Evolutionary conservation across 2,797 vertebrate species (phyloP).

Genomic region (Pantherophis alleghaniensis): DNA sequence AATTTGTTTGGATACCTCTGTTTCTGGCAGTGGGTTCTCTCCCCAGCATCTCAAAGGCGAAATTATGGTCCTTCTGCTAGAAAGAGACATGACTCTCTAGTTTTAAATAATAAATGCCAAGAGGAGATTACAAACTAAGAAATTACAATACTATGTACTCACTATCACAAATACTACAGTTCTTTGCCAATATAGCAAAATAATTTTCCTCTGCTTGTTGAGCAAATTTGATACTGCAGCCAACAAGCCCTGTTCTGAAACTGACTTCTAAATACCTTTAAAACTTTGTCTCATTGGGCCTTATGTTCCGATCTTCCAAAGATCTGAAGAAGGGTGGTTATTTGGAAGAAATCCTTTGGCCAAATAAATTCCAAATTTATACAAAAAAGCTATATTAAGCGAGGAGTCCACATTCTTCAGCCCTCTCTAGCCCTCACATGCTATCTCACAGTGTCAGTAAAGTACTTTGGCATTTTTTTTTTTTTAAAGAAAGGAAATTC

Average conservation of each 20-base stretch:
- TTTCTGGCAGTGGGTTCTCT: not conserved
- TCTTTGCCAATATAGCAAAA: not conserved
- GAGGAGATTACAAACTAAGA: not conserved
- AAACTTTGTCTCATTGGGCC: not conserved
- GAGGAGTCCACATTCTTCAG: conserved; percentile 45
- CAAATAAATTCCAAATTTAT: not conserved
- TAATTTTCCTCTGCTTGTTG: not conserved
- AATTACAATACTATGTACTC: not conserved
- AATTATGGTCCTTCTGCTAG: not conserved
- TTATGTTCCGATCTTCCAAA: conserved; percentile 34
- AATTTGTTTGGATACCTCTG: not conserved
- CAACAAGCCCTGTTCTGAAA: not conserved
- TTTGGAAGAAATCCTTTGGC: conserved; percentile 50
- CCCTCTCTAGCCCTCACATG: conserved; percentile 44
- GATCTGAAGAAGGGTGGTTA: conserved; percentile 48
- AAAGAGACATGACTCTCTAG: not conserved
- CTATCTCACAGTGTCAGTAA: conserved; percentile 53
- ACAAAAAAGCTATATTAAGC: conserved; percentile 40
- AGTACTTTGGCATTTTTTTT: conserved; percentile 54
- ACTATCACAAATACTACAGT: not conserved
- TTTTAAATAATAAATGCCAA: not conserved
- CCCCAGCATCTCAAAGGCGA: not conserved
- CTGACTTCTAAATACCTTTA: not conserved
- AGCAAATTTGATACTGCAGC: not conserved
- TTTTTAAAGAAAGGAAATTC: conserved; percentile 60